Evolutionary conservation across 2,113 vertebrate species (phyloP).

Genomic region (Oenanthe oenanthe): DNA sequence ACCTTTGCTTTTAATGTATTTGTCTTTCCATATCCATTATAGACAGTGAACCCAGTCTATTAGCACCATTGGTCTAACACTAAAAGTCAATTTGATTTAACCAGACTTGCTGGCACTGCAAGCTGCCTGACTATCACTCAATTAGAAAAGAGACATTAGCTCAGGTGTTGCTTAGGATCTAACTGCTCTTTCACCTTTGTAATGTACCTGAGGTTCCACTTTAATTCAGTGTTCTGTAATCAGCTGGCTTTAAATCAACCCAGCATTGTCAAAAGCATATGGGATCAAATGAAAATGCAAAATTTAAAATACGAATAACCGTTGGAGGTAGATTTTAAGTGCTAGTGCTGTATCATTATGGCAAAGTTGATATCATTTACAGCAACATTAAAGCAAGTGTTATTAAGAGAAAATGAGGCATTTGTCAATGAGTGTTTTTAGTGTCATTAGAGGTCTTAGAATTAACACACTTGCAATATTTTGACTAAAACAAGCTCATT

Average conservation of each 20-base stretch:
- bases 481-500: slow-evolving; percentile 29
- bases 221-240: not conserved
- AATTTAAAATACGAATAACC: slow-evolving; percentile 3
- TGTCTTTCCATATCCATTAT: slow-evolving; percentile 28
- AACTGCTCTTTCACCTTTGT: not conserved
- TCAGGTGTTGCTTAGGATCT: not conserved
- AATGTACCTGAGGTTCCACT: not conserved
- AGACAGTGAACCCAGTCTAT: slow-evolving; percentile 21
- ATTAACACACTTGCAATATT: slow-evolving; percentile 29
- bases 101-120: slow-evolving; percentile 51
- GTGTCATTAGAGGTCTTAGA: not conserved
- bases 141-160: slow-evolving; percentile 34
- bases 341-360: not conserved
- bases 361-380: slow-evolving; percentile 16
- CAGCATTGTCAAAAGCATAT: not conserved
- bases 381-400: slow-evolving; percentile 19
- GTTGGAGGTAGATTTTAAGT: not conserved
- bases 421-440: slow-evolving; percentile 45
- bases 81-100: slow-evolving; percentile 57
- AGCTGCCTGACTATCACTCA: slow-evolving; percentile 30
- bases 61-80: slow-evolving; percentile 10
- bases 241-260: not conserved
- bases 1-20: slow-evolving; percentile 49
- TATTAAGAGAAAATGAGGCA: slow-evolving; percentile 39
- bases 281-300: slow-evolving; percentile 28